Percentiles rank a stretch among this genome's conserved stretches.
These are phyloP conservation scores for Sterna hirundo DNA, from an alignment of 2,113 vertebrate genomes.

Conservation along the genomic window DNA sequence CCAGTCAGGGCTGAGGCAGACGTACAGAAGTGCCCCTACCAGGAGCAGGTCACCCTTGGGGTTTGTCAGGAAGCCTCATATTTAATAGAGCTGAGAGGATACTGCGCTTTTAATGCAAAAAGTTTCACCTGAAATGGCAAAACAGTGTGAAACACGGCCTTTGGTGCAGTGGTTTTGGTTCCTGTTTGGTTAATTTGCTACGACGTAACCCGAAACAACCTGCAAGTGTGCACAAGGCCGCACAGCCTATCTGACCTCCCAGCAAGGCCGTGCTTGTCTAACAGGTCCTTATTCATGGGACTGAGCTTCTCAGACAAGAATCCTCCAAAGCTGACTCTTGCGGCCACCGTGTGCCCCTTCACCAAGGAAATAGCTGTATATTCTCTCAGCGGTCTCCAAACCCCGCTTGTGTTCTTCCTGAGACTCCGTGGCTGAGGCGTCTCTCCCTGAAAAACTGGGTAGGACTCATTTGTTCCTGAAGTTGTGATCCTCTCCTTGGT, in stretches of 20 bases:
- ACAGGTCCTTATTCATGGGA: background rate
- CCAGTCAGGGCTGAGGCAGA: background rate
- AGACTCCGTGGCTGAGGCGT: background rate
- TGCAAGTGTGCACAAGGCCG: background rate
- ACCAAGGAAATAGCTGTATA: background rate
- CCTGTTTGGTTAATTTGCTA: background rate
- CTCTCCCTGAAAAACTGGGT: background rate
- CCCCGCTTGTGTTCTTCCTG: background rate
- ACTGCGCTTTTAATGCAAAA: background rate
- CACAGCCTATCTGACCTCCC: background rate
- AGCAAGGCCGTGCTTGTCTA: background rate
- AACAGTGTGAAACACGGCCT: background rate
- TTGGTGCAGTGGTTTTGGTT: background rate
- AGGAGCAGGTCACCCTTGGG: background rate
- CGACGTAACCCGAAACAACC: background rate
- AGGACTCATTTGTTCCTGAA: background rate
- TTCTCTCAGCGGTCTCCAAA: background rate
- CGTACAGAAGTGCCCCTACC: too few species aligned
- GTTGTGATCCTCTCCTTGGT: background rate
- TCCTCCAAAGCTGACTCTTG: background rate
- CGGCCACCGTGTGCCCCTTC: accelerated
- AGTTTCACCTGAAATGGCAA: background rate
- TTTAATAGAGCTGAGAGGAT: background rate
- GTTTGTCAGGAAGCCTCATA: background rate
- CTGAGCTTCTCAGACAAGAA: background rate